These are phyloP conservation scores for Sarcophaga subvicina DNA, from an alignment of 2,888 invertebrate species.

Conservation along the genomic window DNA sequence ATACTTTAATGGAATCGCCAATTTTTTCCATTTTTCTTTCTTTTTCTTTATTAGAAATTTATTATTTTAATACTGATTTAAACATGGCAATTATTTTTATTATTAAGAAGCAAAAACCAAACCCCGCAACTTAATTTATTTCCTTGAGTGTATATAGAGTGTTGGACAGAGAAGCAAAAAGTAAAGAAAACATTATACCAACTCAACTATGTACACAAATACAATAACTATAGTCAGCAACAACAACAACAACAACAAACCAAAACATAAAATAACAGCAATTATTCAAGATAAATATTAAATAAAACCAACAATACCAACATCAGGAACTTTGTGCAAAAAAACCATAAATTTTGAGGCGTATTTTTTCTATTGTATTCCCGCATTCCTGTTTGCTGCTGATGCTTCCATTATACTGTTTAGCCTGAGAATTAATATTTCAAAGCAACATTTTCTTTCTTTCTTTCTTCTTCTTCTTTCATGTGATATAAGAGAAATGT, in stretches of 20 bases:
- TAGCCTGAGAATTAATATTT: constrained; percentile 45
- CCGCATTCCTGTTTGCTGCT: neutral
- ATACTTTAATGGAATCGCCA: too few relatives aligned
- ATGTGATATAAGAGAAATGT: neutral
- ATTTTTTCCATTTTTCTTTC: too few relatives aligned
- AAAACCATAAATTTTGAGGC: constrained; percentile 20
- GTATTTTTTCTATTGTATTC: neutral
- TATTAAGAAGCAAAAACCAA: too few relatives aligned
- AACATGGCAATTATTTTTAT: neutral
- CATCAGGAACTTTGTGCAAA: neutral
- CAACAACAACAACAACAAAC: neutral
- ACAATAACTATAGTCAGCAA: too few relatives aligned
- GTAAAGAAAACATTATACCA: neutral
- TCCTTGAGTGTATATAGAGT: neutral
- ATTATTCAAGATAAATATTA: constrained; percentile 46
- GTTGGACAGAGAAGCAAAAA: neutral
- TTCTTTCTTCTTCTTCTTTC: too few relatives aligned
- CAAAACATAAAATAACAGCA: constrained; percentile 40
- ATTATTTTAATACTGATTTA: neutral
- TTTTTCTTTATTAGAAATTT: too few relatives aligned
- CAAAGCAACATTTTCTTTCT: neutral
- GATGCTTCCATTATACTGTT: constrained; percentile 12
- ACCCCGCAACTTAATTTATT: neutral
- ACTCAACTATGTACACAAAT: constrained; percentile 1
- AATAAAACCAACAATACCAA: constrained; percentile 22